phyloP scores from a whole-genome alignment of 2,113 vertebrate species.

The Xenopus tropicalis region DNA sequence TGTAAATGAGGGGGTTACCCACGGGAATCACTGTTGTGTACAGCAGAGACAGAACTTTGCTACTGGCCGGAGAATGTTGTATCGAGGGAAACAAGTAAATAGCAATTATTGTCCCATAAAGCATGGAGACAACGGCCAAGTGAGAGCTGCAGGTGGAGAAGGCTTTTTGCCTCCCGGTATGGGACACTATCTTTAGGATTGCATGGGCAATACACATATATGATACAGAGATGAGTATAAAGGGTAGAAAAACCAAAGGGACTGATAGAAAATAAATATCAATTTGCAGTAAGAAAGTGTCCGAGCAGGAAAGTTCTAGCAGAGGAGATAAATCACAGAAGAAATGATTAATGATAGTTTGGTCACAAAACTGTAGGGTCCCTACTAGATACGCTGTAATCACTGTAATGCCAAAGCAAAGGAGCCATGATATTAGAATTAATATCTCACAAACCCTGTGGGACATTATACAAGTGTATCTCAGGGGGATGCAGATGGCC shows the following conservation, averaged over 20 bases:
- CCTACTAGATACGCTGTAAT: no score
- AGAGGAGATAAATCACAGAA: conserved; percentile 19
- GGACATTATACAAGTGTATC: no score
- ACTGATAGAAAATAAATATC: neutral
- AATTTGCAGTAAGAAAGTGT: neutral
- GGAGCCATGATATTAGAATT: no score
- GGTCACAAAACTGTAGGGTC: no score
- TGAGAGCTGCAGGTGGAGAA: conserved; percentile 31
- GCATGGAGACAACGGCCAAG: conserved; percentile 3
- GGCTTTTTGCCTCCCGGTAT: no score
- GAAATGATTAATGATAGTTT: neutral
- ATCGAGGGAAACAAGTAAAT: conserved; percentile 10
- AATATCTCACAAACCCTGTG: no score
- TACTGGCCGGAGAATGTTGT: neutral
- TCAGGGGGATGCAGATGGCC: no score
- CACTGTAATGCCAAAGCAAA: no score
- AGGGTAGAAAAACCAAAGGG: neutral
- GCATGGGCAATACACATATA: no score
- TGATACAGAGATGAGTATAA: conserved; percentile 13
- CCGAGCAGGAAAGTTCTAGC: conserved; percentile 13
- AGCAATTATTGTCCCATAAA: conserved; percentile 6
- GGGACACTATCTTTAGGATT: no score
- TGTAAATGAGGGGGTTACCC: conserved; percentile 26
- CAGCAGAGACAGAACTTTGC: conserved; percentile 10
- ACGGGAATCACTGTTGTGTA: conserved; percentile 15